Evolutionary conservation across 2,888 invertebrate species (phyloP), one percentile per base, ranked within the genome.

Genomic region (Zeuzera pyrina): DNA sequence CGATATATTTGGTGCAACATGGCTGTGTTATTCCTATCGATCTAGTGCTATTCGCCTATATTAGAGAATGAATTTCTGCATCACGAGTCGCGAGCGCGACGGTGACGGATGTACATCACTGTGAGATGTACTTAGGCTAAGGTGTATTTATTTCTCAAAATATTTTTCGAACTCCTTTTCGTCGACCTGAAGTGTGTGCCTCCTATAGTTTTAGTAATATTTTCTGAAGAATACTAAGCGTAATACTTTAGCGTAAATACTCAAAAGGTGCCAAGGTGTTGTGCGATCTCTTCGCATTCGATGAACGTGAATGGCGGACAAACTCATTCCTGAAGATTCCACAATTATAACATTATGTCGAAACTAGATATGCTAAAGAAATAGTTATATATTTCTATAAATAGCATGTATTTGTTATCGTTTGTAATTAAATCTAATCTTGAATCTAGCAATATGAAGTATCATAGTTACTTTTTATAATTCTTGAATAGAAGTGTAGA

Each of bases 281-380:
- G 64, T 62, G 62, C 60, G 62, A 54, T 48, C 53, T n/a, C 47
- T 49, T 51, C 51, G 47, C 41, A 42, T 47, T 50, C 45, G 37
- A 12, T 49, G 57, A 53, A 52, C 49, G 36, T 3, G 11, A 12
- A 12, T 23, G 49, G 51, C 61, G 26, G 50, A 50, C 61, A 56
- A 54, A 58, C 58, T 68, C 77, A 76, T 77, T 79, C 77, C 77
- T 72, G 60, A 69, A 69, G 67, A n/a, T n/a, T 68, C 60, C 71
- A 59, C 57, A 67, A 64, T 66, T 63, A 57, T 58, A 64, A 66
- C 63, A 57, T 58, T 61, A 59, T 57, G 53, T 54, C 64, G 16
- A 23, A 29, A 24, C 36, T 29, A 39, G 31, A 27, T 15, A 40
- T 49, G 45, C 37, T 51, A 45, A 47, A 41, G 30, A 41, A 37